Base-by-base conservation (phyloP, 2,888 invertebrate species). In the Diaprepes abbreviatus region DNA sequence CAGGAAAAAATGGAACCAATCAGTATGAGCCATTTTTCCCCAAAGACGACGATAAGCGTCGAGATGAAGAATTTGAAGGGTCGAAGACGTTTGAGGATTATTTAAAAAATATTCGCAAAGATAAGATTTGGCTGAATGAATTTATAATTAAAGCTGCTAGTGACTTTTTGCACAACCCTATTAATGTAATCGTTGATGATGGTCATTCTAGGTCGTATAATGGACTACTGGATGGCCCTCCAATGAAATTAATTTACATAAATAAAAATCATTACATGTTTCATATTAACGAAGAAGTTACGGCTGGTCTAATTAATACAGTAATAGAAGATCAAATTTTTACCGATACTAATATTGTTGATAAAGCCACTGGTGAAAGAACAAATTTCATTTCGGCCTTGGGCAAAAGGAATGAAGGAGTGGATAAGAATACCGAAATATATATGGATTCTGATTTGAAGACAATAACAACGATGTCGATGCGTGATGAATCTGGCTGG, bases 121-220 rank as follows among this genome's bases (percentile, higher is more conserved):
- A 36, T 12, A 35, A 35, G 10, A 31, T 19, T 1, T 35, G 54
- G 35, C 7, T 54, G 12, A 35, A 54, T 35, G 54, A 54, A 5
- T 54, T 35, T 17, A 31, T 54, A 35, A 54, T 54, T 6, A 54
- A n/a, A 35, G 54, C 54, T 21, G 35, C 54, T 2, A 54, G 54
- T 14, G 54, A 54, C 14, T 54, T 21, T 35, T 35, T 54, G 10
- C 3, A 5, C n/a, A 19, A 54, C 35, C 54, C 54, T 1, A 35
- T 54, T 2, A 54, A n/a, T 31, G 10, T 54, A 12, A 17, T 12
- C 17, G 12, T 12, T 2, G 35, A 54, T 5, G 19, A n/a, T n/a
- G 7, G 16, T 6, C 35, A 12, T 36, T 19, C 19, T 7, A 1
- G 54, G 9, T 17, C 6, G 12, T 54, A 54, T 12, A 54, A 54